Percentiles rank a stretch among this genome's conserved stretches.
Evolutionary conservation across 2,113 vertebrate genomes (phyloP).

Genomic region (Catharus minimus): DNA sequence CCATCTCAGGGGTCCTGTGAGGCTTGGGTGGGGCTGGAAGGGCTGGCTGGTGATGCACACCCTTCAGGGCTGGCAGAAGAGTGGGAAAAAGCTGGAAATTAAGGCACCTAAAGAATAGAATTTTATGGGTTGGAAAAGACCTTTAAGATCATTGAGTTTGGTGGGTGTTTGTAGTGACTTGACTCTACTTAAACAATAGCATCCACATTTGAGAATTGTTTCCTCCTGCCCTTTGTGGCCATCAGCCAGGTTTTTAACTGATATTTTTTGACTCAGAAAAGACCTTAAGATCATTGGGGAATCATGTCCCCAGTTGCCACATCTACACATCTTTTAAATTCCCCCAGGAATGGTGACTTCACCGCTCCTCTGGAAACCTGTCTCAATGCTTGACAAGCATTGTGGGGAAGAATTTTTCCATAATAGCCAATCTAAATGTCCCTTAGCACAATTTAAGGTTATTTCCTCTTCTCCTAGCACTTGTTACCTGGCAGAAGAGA

Average conservation of each 20-base stretch:
- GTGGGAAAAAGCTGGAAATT: background rate
- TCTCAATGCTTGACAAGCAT: background rate
- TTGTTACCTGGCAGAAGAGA: background rate
- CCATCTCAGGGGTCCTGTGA: background rate
- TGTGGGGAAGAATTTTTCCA: background rate
- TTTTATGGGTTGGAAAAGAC: background rate
- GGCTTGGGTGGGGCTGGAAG: background rate
- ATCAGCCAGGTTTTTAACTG: background rate
- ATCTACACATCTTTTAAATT: background rate
- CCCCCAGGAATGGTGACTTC: background rate
- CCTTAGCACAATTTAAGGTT: background rate
- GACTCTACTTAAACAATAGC: fast-evolving
- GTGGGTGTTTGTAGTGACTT: background rate
- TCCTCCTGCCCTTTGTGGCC: background rate
- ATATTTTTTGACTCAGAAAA: background rate
- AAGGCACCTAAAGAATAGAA: background rate
- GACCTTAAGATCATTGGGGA: background rate
- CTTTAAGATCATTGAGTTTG: background rate
- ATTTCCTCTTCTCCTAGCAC: background rate
- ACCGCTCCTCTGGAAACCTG: background rate
- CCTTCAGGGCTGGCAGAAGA: background rate
- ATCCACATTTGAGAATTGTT: background rate
- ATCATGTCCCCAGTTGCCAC: background rate
- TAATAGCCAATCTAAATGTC: background rate
- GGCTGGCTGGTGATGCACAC: background rate